Base-by-base conservation (phyloP, 2,113 vertebrate genomes). In the Gambusia affinis region DNA sequence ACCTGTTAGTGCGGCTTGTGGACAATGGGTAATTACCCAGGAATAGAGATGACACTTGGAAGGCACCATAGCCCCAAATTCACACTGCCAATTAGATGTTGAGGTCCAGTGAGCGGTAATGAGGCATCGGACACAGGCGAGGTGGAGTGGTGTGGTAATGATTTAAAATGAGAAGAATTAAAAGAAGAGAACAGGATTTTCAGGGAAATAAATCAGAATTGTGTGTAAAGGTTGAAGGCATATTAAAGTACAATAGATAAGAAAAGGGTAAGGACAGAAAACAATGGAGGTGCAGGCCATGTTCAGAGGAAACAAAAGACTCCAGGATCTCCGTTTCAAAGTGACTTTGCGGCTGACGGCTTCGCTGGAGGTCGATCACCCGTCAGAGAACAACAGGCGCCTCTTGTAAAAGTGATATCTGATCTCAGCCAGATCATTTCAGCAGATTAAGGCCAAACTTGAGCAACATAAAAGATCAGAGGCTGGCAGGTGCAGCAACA, bases 341-440 rank as follows among this genome's bases (percentile, higher is more conserved):
- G 84, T 73, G 72, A 73, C 85, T 84, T 77, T 84, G 67, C 70
- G 73, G 77, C 78, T 70, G 63, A 88, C 70, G 72, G 74, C 76
- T 83, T 85, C 72, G 74, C 83, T 87, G 76, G 67, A 84, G 77
- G 76, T 85, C 79, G 84, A 75, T 85, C 82, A 51, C 72, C 77
- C 76, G 80, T 82, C 84, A 73, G 74, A 73, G 78, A 81, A 76
- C 70, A 79, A 79, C 81, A 73, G 68, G 42, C 60, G 66, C 69
- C 44, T 5, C 74, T 37, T 80, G 78, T 85, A 75, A 57, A 79
- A 79, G 28, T 70, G 70, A 78, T 73, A 81, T 84, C 81, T 83
- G 77, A 88, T 89, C 79, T 82, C 76, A 79, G 79, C 72, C 69
- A 88, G 79, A 91, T 85, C 73, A 77, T 85, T 75, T 84, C 82